These are phyloP conservation scores for Eutrigla gurnardus DNA, from an alignment of 2,797 vertebrate species.

Conservation along the genomic window DNA sequence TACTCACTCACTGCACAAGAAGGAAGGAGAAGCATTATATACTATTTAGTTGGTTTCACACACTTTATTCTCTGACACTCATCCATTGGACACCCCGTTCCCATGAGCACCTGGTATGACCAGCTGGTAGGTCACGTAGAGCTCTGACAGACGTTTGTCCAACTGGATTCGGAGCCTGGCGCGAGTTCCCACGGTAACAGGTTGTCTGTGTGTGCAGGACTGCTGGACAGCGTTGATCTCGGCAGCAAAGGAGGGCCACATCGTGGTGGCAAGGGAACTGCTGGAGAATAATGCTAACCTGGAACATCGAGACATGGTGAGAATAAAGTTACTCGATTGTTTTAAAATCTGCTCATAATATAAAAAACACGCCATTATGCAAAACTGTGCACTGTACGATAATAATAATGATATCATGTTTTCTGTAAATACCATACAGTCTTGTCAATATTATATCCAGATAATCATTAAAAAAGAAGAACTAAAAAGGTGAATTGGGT, in stretches of 20 bases:
- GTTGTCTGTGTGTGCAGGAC: conserved; percentile 85
- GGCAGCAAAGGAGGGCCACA: conserved; percentile 95
- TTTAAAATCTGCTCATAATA: background rate
- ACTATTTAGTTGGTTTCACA: background rate
- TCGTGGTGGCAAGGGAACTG: conserved; percentile 91
- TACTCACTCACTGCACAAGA: conserved; percentile 46
- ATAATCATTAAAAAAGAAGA: background rate
- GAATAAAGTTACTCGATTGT: conserved; percentile 10
- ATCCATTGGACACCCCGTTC: conserved; percentile 57
- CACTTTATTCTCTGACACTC: conserved; percentile 17
- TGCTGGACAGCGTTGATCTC: conserved; percentile 98
- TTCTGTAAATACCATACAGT: background rate
- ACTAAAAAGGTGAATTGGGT: background rate
- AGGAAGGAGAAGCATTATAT: conserved; percentile 32
- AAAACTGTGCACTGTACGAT: background rate
- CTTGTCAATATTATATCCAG: background rate
- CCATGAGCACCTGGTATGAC: conserved; percentile 85
- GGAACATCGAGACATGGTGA: conserved; percentile 97
- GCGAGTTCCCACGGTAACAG: conserved; percentile 51
- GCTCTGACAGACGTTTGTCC: conserved; percentile 11
- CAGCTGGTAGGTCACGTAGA: conserved; percentile 76
- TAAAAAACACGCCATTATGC: background rate
- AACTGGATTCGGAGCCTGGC: conserved; percentile 34
- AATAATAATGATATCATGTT: background rate
- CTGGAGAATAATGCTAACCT: conserved; percentile 90